Conservation (phyloP, 1,140 invertebrate species). For the Mesaphorura yosii region DNA sequence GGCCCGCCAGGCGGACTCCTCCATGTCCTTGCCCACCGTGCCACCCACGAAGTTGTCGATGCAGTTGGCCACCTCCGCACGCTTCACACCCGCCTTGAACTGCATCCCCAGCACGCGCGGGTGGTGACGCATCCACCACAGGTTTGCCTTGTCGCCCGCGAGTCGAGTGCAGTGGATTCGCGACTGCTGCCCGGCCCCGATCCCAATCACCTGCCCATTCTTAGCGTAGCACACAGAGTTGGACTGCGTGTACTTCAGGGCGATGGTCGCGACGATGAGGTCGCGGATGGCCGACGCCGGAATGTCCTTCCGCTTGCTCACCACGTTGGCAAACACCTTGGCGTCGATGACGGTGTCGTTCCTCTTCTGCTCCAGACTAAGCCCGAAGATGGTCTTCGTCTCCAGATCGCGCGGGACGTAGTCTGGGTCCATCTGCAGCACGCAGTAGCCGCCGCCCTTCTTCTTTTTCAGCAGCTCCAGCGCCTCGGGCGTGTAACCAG, state of each 20-base stretch:
- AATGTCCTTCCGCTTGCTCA: slow-evolving; percentile 58
- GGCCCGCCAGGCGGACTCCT: slow-evolving; percentile 50
- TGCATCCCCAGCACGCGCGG: slow-evolving; percentile 72
- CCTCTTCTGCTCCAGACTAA: slow-evolving; percentile 80
- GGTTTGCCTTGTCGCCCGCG: slow-evolving; percentile 90
- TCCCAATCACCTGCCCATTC: slow-evolving; percentile 88
- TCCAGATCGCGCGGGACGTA: slow-evolving; percentile 74
- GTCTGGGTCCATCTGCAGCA: slow-evolving; percentile 78
- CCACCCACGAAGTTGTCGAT: slow-evolving; percentile 92
- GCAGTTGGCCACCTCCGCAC: slow-evolving; percentile 88
- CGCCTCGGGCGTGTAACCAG: slow-evolving; percentile 73
- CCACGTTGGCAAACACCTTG: slow-evolving; percentile 70
- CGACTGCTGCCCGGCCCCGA: slow-evolving; percentile 94
- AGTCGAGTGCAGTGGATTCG: slow-evolving; percentile 94
- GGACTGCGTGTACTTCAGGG: slow-evolving; percentile 95
- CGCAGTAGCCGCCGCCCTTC: slow-evolving; percentile 85
- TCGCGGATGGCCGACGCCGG: slow-evolving; percentile 68
- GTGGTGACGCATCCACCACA: slow-evolving; percentile 84
- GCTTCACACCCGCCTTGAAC: slow-evolving; percentile 77
- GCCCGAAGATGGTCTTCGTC: slow-evolving; percentile 75
- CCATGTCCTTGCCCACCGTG: slow-evolving; percentile 69
- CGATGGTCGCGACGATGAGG: slow-evolving; percentile 88
- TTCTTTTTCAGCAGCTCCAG: slow-evolving; percentile 85
- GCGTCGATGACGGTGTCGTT: slow-evolving; percentile 78
- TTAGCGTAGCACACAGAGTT: slow-evolving; percentile 89